A percentile compares a stretch with the other conserved stretches of the same genome.
Evolutionary conservation across 2,888 invertebrate genomes (phyloP).

Genomic region (Caprella mutica): DNA sequence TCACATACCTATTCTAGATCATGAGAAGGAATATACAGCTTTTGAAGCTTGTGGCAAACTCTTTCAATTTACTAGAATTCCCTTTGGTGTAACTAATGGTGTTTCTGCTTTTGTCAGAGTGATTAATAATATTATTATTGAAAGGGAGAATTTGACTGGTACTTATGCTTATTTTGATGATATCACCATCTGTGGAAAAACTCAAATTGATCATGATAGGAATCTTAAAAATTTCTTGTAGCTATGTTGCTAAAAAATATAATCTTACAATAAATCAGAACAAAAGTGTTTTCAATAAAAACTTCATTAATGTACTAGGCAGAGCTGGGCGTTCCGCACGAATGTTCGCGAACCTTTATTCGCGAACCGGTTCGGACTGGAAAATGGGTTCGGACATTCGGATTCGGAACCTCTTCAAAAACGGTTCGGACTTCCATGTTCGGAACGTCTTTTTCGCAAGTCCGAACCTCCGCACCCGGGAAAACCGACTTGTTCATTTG

Average conservation of each 20-base stretch:
- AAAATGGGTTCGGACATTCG: too few relatives aligned
- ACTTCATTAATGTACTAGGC: not conserved
- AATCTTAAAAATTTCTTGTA: conserved; percentile 7
- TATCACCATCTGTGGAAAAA: conserved; percentile 9
- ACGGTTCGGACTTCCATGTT: too few relatives aligned
- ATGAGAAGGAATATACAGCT: conserved; percentile 6
- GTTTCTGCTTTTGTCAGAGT: conserved; percentile 12
- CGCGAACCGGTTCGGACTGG: too few relatives aligned
- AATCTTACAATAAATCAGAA: conserved; percentile 8
- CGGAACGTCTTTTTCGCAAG: too few relatives aligned
- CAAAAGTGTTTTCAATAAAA: conserved; percentile 7
- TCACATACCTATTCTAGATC: conserved; percentile 3
- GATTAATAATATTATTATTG: conserved; percentile 10
- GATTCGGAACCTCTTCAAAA: too few relatives aligned
- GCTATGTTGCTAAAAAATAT: not conserved
- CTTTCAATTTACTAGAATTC: conserved; percentile 10
- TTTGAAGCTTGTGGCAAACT: conserved; percentile 13
- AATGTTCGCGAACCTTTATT: too few relatives aligned
- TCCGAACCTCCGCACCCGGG: too few relatives aligned
- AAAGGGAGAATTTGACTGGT: conserved; percentile 2
- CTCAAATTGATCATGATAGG: not conserved
- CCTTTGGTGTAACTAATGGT: conserved; percentile 18
- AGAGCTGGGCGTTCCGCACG: too few relatives aligned
- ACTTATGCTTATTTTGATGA: conserved; percentile 16
- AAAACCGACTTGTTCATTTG: too few relatives aligned